phyloP scores from a whole-genome alignment of 2,888 invertebrate species.

The Epinotia ramella region DNA sequence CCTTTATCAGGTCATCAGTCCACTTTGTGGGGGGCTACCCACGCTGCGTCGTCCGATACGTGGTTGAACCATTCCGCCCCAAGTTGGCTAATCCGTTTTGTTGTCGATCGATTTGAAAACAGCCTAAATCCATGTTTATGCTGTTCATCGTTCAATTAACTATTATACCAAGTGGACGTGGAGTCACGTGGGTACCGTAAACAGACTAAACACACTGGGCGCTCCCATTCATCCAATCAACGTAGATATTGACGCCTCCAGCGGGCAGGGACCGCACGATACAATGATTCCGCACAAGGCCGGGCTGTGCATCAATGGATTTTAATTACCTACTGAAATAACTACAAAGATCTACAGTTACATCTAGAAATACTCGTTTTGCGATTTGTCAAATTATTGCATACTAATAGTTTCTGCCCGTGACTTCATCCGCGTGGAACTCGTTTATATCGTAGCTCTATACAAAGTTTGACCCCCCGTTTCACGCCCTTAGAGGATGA shows the following conservation, averaged over 20 bases:
- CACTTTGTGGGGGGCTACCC: too few relatives aligned
- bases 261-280: slow-evolving; percentile 42
- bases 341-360: background rate
- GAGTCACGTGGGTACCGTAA: slow-evolving; percentile 44
- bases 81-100: too few relatives aligned
- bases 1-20: too few relatives aligned
- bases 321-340: slow-evolving; percentile 24
- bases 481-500: too few relatives aligned
- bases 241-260: slow-evolving; percentile 66
- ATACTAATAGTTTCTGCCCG: background rate
- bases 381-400: background rate
- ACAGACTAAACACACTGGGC: slow-evolving; percentile 55
- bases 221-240: slow-evolving; percentile 79
- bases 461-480: too few relatives aligned
- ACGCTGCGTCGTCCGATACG: too few relatives aligned
- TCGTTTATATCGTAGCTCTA: too few relatives aligned
- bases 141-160: background rate
- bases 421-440: too few relatives aligned
- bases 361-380: background rate
- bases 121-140: background rate
- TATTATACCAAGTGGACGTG: background rate
- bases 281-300: slow-evolving; percentile 36
- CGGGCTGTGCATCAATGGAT: slow-evolving; percentile 34
- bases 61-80: too few relatives aligned
- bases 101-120: too few relatives aligned